A percentile compares a stretch with the other conserved stretches of the same genome.
These are phyloP conservation scores for Phocides pigmalion DNA, from an alignment of 1,140 invertebrate species.

Conservation along the genomic window DNA sequence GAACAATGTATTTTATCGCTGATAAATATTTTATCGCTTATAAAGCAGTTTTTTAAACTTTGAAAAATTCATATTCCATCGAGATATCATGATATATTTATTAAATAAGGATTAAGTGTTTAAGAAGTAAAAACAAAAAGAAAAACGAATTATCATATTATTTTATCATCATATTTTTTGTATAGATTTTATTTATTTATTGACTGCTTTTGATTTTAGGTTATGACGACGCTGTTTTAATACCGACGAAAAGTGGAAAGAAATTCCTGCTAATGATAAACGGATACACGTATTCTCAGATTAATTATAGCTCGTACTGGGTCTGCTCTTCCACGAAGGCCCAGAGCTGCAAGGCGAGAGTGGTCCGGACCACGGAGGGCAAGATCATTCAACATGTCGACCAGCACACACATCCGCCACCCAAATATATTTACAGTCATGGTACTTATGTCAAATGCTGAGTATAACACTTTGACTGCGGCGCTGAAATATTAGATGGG, in stretches of 20 bases:
- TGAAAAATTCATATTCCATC: too few species aligned
- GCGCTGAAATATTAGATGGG: too few species aligned
- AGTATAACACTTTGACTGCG: too few species aligned
- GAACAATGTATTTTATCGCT: too few species aligned
- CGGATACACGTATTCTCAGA: conserved; percentile 52
- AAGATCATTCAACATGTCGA: conserved; percentile 35
- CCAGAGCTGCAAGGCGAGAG: conserved; percentile 13
- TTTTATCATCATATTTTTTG: too few species aligned
- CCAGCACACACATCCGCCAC: conserved; percentile 41
- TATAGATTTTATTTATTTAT: background rate
- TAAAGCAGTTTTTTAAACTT: too few species aligned
- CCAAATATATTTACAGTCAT: conserved; percentile 37
- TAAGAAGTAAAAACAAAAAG: too few species aligned
- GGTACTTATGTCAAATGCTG: conserved; percentile 42
- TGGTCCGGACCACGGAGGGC: conserved; percentile 1
- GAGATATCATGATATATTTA: too few species aligned
- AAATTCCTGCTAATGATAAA: conserved; percentile 50
- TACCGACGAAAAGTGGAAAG: conserved; percentile 45
- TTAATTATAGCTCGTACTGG: conserved; percentile 37
- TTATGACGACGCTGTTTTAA: conserved; percentile 35
- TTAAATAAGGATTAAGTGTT: too few species aligned
- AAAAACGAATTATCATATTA: too few species aligned
- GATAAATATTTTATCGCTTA: too few species aligned
- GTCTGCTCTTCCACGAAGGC: conserved; percentile 20
- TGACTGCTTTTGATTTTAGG: conserved; percentile 7